Evolutionary conservation across 1,140 invertebrate genomes (phyloP), one percentile per base, ranked within the genome.

Genomic region (Nephila pilipes): DNA sequence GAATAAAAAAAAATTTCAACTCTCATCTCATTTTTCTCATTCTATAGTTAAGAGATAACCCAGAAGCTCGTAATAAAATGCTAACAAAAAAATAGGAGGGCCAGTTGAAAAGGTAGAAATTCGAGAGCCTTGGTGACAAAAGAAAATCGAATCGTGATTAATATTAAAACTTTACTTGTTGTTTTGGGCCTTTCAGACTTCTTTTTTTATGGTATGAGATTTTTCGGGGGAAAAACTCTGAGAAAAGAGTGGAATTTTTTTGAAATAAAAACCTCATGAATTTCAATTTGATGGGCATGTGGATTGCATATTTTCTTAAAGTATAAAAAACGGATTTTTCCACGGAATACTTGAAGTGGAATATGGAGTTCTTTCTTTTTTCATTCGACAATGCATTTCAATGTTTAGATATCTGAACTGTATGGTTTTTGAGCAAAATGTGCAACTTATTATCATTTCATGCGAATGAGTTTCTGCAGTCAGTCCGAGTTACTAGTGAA

Each of bases 121-220:
- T 75, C 69, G 32, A 75, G 29, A 75, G 69, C 0, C 25, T 18
- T 32, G 69, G 69, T 18, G 14, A 29, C 69, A 75, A 75, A 75
- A 36, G 69, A 75, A 75, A 75, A 75, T 75, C 69, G 69, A 75
- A 75, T 75, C 69, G 25, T 75, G 69, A 75, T 75, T 75, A 75
- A 75, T 75, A 75, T 75, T 75, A 75, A 75, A 75, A 75, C 29
- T 75, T 75, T 75, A 36, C 69, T 75, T 75, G 69, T 75, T 75
- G 32, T 75, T 75, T 75, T 32, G 29, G 29, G 25, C 20, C 18
- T 32, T 36, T 75, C 69, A 32, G 29, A 36, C 29, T 36, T 75
- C n/a, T 65, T 75, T 75, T n/a, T 4, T 46, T 18, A 36, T 32
- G 69, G 32, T 75, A 75, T 36, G 69, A 75, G 69, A 75, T 69